Percentiles rank a stretch among this genome's conserved stretches.
Conservation (phyloP, 2,888 invertebrate species). For the Epinotia demarniana region DNA sequence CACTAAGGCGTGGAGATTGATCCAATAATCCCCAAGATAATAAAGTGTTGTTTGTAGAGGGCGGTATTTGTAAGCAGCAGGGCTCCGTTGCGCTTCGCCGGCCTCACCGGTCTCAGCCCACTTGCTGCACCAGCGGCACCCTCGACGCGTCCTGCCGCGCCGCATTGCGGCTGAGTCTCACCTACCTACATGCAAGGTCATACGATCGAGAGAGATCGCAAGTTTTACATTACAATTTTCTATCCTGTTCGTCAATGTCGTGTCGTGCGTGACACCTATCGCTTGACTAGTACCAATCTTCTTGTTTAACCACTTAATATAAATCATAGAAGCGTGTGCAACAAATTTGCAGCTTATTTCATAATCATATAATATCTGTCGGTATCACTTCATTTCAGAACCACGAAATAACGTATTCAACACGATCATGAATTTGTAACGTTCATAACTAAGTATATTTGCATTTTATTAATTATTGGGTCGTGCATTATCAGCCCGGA, state of each 20-base stretch:
- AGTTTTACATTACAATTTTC: constrained; percentile 31
- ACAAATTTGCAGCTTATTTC: not conserved
- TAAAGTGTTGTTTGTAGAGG: not conserved
- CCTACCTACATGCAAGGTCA: constrained; percentile 48
- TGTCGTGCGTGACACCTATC: not conserved
- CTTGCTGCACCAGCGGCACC: constrained; percentile 52
- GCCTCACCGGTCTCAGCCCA: constrained; percentile 49
- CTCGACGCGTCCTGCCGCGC: constrained; percentile 53
- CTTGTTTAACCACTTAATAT: not conserved
- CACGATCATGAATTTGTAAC: too few relatives aligned
- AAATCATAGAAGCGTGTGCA: not conserved
- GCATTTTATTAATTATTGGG: too few relatives aligned
- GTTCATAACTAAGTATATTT: too few relatives aligned
- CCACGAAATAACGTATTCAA: too few relatives aligned
- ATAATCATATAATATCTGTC: too few relatives aligned
- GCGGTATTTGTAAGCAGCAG: constrained; percentile 9
- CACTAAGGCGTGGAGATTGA: not conserved
- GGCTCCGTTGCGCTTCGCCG: constrained; percentile 52
- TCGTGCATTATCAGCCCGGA: too few relatives aligned
- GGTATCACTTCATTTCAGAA: too few relatives aligned
- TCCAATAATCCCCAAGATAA: not conserved
- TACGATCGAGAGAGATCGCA: constrained; percentile 27
- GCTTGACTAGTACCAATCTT: not conserved
- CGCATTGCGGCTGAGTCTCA: constrained; percentile 49
- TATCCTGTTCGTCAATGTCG: constrained; percentile 18